phyloP scores from a whole-genome alignment of 1,140 invertebrate species.

The Orius insidiosus region DNA sequence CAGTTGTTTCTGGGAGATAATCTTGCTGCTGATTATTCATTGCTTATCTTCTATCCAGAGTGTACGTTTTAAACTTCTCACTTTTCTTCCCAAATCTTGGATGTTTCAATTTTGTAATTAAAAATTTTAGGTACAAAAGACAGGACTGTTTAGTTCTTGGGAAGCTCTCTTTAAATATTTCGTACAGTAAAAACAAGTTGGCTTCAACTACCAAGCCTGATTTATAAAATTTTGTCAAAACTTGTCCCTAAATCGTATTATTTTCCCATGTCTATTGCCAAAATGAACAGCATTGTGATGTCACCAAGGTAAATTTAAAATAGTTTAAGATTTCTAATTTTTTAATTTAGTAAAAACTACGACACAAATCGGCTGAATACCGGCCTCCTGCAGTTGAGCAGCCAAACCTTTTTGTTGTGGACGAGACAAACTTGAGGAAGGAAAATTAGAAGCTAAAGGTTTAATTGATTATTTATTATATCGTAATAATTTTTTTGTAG shows the following conservation, averaged over 20 bases:
- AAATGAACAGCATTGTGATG: constrained; percentile 40
- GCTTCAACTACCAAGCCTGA: constrained; percentile 36
- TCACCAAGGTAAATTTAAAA: too few species aligned
- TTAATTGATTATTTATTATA: constrained; percentile 20
- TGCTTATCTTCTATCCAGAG: constrained; percentile 65
- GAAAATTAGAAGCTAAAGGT: constrained; percentile 51
- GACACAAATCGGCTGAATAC: constrained; percentile 60
- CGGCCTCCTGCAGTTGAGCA: constrained; percentile 64
- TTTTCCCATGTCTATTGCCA: constrained; percentile 58
- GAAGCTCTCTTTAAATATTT: constrained; percentile 67
- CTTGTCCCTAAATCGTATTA: constrained; percentile 63
- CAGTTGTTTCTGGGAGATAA: constrained; percentile 67
- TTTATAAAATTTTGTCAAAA: constrained; percentile 55
- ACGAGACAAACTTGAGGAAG: constrained; percentile 69
- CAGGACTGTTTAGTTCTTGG: constrained; percentile 58
- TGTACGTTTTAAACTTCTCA: too few species aligned
- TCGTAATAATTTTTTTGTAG: constrained; percentile 22
- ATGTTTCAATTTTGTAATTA: too few species aligned
- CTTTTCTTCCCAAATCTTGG: too few species aligned
- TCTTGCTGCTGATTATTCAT: constrained; percentile 76
- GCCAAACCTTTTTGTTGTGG: constrained; percentile 67
- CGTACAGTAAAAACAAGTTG: constrained; percentile 39
- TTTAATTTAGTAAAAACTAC: constrained; percentile 61
- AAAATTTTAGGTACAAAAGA: too few species aligned
- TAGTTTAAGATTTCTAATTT: constrained; percentile 25